Conservation (phyloP, 1,140 invertebrate genomes). For the Varroa destructor region DNA sequence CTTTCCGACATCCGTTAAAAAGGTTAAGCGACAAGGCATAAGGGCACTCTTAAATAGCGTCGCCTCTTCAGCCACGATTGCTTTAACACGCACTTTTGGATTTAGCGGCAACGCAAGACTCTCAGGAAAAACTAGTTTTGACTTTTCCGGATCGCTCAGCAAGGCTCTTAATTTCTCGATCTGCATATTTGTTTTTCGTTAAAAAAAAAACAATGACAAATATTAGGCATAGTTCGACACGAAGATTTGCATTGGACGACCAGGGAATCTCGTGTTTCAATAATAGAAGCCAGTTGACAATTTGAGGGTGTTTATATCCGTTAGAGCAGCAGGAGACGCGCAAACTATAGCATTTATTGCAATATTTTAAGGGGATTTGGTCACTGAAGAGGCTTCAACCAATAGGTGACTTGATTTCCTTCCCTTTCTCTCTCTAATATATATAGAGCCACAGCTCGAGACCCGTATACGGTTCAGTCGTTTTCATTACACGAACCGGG, state of each 20-base stretch:
- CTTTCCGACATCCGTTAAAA: slow-evolving; percentile 59
- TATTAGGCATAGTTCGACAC: not conserved
- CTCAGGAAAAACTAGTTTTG: slow-evolving; percentile 54
- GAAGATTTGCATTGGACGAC: not conserved
- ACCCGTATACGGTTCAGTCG: too few relatives aligned
- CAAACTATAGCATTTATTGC: too few relatives aligned
- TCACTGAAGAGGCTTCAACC: too few relatives aligned
- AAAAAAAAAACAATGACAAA: slow-evolving; percentile 30
- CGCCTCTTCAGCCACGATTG: slow-evolving; percentile 69
- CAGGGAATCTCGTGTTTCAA: not conserved
- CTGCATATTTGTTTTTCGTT: slow-evolving; percentile 35
- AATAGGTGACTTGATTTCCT: not conserved
- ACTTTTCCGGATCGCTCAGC: slow-evolving; percentile 65
- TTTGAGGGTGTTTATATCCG: too few relatives aligned
- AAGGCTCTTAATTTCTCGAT: slow-evolving; percentile 69
- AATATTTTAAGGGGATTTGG: too few relatives aligned
- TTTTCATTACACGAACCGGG: too few relatives aligned
- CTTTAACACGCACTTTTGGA: slow-evolving; percentile 73
- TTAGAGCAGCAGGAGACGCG: too few relatives aligned
- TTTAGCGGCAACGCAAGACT: slow-evolving; percentile 77
- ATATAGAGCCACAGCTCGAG: too few relatives aligned
- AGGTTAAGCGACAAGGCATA: slow-evolving; percentile 92
- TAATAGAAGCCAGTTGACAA: too few relatives aligned
- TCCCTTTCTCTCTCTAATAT: slow-evolving; percentile 10
- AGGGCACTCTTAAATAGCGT: slow-evolving; percentile 89